These are phyloP conservation scores for Styela plicata DNA, from an alignment of 23 tunicate genomes.

Conservation along the genomic window DNA sequence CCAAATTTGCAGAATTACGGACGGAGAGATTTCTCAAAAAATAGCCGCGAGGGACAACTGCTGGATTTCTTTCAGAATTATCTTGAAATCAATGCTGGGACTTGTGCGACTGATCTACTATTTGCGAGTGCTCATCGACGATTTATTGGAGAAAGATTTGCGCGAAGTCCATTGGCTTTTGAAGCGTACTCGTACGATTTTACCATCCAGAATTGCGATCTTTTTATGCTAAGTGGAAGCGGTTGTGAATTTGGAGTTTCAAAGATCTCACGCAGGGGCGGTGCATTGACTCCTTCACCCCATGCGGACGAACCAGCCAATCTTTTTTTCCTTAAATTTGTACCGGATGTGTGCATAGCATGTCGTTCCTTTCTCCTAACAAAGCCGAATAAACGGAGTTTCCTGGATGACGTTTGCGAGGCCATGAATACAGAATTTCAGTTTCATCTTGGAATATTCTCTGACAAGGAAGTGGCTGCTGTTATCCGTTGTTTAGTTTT, in stretches of 20 bases:
- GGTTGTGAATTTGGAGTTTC: conserved; percentile 39
- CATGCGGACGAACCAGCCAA: not conserved
- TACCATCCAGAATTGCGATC: not conserved
- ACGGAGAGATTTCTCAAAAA: not conserved
- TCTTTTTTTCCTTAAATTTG: conserved; percentile 14
- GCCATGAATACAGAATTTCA: conserved; percentile 5
- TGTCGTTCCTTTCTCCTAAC: conserved; percentile 15
- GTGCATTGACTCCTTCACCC: not conserved
- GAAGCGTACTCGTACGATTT: conserved; percentile 61
- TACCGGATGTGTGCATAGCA: conserved; percentile 9
- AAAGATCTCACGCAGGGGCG: not conserved
- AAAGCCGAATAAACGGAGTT: conserved; percentile 17
- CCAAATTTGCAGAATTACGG: too few relatives aligned
- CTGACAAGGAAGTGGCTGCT: conserved; percentile 27
- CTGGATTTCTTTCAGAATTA: not conserved
- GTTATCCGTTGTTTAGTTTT: conserved; percentile 33
- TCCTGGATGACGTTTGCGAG: conserved; percentile 22
- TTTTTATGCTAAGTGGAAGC: not conserved
- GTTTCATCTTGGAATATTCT: not conserved
- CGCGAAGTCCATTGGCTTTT: conserved; percentile 45
- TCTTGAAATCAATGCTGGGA: conserved; percentile 7
- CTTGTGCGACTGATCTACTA: conserved; percentile 31
- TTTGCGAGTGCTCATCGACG: conserved; percentile 21
- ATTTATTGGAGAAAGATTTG: conserved; percentile 41
- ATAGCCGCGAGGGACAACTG: not conserved